A percentile compares a stretch with the other conserved stretches of the same genome.
phyloP scores from a whole-genome alignment of 2,113 vertebrate genomes.

The Thalassarche chlororhynchos region DNA sequence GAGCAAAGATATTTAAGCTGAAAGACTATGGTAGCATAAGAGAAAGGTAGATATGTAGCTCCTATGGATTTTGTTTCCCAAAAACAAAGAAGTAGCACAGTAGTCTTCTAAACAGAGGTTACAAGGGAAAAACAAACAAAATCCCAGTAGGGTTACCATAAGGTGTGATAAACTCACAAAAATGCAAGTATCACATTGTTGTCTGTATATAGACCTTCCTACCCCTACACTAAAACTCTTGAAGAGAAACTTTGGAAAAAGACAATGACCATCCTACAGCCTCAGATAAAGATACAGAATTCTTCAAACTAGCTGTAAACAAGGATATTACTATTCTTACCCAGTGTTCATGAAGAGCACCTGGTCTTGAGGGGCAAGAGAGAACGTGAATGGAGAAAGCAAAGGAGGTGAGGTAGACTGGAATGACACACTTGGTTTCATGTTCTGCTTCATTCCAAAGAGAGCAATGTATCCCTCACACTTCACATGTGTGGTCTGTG shows the following conservation, averaged over 20 bases:
- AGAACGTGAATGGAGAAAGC: not conserved
- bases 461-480: not conserved
- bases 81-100: not conserved
- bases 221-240: not conserved
- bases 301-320: not conserved
- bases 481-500: not conserved
- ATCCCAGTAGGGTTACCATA: not conserved
- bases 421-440: not conserved
- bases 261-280: not conserved
- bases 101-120: not conserved
- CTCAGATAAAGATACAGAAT: not conserved
- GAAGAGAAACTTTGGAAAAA: not conserved
- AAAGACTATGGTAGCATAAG: not conserved
- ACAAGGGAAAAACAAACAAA: not conserved
- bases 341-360: not conserved
- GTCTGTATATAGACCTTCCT: not conserved
- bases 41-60: not conserved
- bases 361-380: rapidly evolving
- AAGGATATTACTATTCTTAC: not conserved
- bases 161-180: not conserved
- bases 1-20: not conserved
- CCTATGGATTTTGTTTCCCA: not conserved
- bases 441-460: not conserved
- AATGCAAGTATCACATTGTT: not conserved
- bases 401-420: not conserved